These are phyloP conservation scores for Agelastica alni DNA, from an alignment of 2,888 invertebrate species.

Conservation along the genomic window DNA sequence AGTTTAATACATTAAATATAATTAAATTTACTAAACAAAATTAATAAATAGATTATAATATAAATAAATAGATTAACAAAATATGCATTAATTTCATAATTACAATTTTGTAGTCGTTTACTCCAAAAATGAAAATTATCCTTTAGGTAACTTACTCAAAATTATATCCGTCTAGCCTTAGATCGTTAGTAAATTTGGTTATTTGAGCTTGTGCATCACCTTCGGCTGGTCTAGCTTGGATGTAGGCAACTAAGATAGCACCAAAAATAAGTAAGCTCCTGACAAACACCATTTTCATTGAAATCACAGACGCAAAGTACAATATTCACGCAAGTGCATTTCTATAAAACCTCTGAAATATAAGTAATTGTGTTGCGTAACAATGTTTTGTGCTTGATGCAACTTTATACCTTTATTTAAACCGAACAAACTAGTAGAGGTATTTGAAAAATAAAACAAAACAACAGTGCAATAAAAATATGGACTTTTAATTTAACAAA, in stretches of 20 bases:
- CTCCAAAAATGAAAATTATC: too few species aligned
- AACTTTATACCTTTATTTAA: conserved; percentile 18
- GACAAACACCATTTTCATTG: conserved; percentile 25
- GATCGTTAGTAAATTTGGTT: conserved; percentile 26
- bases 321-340: conserved; percentile 23
- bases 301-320: conserved; percentile 22
- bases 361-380: conserved; percentile 24
- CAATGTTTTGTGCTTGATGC: conserved; percentile 16
- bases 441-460: neutral
- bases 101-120: too few species aligned
- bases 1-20: too few species aligned
- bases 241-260: conserved; percentile 12
- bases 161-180: conserved; percentile 30
- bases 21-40: too few species aligned
- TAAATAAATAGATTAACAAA: too few species aligned
- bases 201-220: conserved; percentile 28
- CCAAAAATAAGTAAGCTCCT: conserved; percentile 15
- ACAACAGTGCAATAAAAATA: too few species aligned
- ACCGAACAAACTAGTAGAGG: conserved; percentile 1
- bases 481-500: too few species aligned
- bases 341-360: conserved; percentile 29
- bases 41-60: too few species aligned
- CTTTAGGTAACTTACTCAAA: conserved; percentile 33
- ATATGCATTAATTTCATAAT: too few species aligned
- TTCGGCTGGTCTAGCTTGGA: conserved; percentile 24